phyloP scores from a whole-genome alignment of 2,888 invertebrate genomes.

The Kryphioiulus occultus region DNA sequence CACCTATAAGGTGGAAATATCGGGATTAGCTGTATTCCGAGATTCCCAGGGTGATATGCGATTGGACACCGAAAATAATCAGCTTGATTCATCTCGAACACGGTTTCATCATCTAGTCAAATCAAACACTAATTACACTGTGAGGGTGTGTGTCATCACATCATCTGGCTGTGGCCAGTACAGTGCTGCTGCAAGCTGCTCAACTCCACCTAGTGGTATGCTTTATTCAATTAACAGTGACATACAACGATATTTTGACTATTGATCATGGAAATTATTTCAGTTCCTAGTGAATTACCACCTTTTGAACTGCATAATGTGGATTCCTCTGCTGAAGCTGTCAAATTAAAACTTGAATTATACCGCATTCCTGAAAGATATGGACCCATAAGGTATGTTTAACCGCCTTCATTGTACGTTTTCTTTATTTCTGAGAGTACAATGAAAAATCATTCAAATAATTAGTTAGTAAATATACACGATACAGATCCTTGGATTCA shows the following conservation, averaged over 20 bases:
- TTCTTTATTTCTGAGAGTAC: not conserved
- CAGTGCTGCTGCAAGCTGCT: conserved; percentile 66
- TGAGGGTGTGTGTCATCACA: conserved; percentile 77
- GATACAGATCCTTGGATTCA: too few relatives aligned
- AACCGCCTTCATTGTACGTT: not conserved
- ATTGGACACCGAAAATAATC: conserved; percentile 69
- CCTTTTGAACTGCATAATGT: conserved; percentile 66
- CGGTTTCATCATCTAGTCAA: conserved; percentile 69
- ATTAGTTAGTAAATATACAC: too few relatives aligned
- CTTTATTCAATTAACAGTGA: not conserved
- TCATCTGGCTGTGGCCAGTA: conserved; percentile 75
- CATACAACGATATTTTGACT: conserved; percentile 29
- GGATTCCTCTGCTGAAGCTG: conserved; percentile 68
- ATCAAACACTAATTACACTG: conserved; percentile 85
- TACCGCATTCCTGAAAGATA: conserved; percentile 83
- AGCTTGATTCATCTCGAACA: conserved; percentile 68
- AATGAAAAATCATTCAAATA: too few relatives aligned
- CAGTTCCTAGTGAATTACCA: conserved; percentile 61
- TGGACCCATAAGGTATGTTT: conserved; percentile 85
- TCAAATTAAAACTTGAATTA: conserved; percentile 71
- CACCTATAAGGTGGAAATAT: conserved; percentile 63
- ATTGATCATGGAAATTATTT: conserved; percentile 56
- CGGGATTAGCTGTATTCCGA: conserved; percentile 68
- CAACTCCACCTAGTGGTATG: conserved; percentile 68
- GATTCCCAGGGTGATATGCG: conserved; percentile 66